Evolutionary conservation across 2,113 vertebrate genomes (phyloP), one percentile per base, ranked within the genome.

Genomic region (Nibea albiflora): DNA sequence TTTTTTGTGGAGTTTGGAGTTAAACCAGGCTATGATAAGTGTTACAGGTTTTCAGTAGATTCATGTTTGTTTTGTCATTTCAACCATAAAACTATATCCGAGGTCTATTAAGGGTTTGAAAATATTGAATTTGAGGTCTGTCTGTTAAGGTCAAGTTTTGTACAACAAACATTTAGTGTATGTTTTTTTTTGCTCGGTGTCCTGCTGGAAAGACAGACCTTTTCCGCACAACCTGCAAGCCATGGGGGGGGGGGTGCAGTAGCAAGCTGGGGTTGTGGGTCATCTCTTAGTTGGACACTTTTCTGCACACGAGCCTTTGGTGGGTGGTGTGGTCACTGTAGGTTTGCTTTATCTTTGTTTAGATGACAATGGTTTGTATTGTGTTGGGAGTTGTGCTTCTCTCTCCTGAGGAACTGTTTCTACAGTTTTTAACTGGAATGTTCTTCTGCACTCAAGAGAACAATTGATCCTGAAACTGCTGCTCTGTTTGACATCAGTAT

Each of bases 81-180:
- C n/a, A 52, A 68, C 65, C 28, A 52, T 68, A n/a, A 52, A 52
- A 49, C 11, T 66, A 66, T 49, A 65, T 47, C 6, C 17, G 8
- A 66, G 35, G 6, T 35, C 1, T 35, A 35, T 35, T 35, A 7
- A 35, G 6, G 1, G 31, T 26, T 26, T 35, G 31, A 5, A 35
- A 35, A 35, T 35, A 35, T 35, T 35, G 31, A 44, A 10, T 44
- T 44, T 12, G 44, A 12, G 44, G 46, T 15, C 3, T 47, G 12
- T 47, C 14, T 47, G 11, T 46, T 12, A 16, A 26, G 9, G 64
- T 24, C 19, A 66, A 16, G 46, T 14, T 66, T 49, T 66, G 14
- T 35, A 35, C 31, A 35, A n/a, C 24, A 11, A 60, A 44, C 52
- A 11, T 24, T 22, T 17, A 6, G 6, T 24, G 15, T n/a, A 20